Percentiles rank a stretch among this genome's conserved stretches.
Conservation (phyloP, 2,113 vertebrate species). For the Chlorodrepanis virens region DNA sequence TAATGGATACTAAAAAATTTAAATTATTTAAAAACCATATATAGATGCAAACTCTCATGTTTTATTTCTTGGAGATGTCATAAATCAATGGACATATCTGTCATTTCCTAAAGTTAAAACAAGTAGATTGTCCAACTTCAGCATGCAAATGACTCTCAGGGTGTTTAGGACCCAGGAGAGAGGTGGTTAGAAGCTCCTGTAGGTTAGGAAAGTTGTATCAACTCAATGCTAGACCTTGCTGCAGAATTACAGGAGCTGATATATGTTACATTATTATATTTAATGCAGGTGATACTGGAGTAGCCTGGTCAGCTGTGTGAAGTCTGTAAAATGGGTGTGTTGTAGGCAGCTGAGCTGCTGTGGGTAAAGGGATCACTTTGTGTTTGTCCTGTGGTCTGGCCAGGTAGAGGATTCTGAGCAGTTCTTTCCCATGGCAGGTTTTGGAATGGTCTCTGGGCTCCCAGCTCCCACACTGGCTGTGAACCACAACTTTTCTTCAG, state of each 20-base stretch:
- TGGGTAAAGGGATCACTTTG: too few species aligned
- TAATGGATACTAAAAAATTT: background rate
- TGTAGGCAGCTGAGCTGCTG: background rate
- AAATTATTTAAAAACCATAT: background rate
- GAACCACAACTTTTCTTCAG: background rate
- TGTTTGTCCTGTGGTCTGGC: background rate
- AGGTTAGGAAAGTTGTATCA: background rate
- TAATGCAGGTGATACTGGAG: background rate
- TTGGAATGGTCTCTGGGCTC: background rate
- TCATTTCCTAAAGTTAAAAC: background rate
- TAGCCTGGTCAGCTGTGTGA: background rate
- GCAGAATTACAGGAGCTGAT: background rate
- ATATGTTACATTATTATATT: background rate
- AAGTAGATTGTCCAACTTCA: background rate
- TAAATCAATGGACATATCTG: background rate
- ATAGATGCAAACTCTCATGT: background rate
- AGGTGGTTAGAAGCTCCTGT: background rate
- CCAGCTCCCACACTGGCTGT: background rate
- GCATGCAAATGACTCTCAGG: fast-evolving
- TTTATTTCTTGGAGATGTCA: background rate
- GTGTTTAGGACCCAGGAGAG: background rate
- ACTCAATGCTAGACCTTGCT: background rate
- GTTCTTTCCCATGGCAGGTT: background rate
- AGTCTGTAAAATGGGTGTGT: background rate
- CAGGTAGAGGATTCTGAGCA: background rate